Percentiles rank a stretch among this genome's conserved stretches.
phyloP scores from a whole-genome alignment of 2,113 vertebrate genomes.

The Girardinichthys multiradiatus region DNA sequence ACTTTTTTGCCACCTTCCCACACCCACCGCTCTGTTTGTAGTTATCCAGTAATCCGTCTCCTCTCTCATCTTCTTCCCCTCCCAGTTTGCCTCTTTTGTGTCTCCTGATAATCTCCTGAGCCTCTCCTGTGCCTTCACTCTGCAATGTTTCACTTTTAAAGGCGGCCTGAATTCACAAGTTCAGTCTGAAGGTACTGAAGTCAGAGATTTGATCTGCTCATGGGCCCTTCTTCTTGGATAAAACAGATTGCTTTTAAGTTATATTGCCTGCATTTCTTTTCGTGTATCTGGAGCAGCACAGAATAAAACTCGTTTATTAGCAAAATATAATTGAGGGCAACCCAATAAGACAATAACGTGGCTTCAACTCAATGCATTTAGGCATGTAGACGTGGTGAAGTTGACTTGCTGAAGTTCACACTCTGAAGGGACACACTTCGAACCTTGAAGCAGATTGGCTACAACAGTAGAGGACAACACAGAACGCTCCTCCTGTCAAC shows the following conservation, averaged over 20 bases:
- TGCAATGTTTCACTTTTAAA: conserved; percentile 5
- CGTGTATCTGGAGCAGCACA: not conserved
- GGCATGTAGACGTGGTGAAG: not conserved
- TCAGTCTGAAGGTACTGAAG: not conserved
- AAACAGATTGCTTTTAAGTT: not conserved
- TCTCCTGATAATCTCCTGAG: conserved; percentile 8
- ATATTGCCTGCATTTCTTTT: not conserved
- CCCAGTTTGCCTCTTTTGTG: conserved; percentile 27
- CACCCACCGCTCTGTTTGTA: conserved; percentile 58
- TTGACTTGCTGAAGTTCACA: too few species aligned
- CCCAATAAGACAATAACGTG: not conserved
- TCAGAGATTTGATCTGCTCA: conserved; percentile 11
- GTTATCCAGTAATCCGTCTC: conserved; percentile 56
- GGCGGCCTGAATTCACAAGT: not conserved
- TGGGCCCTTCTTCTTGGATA: not conserved
- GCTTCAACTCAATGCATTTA: not conserved
- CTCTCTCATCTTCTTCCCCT: conserved; percentile 27
- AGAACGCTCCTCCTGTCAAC: not conserved
- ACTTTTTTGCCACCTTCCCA: conserved; percentile 28
- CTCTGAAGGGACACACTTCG: not conserved
- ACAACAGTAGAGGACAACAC: not conserved
- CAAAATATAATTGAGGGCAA: not conserved
- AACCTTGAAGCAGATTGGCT: not conserved
- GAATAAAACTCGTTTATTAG: not conserved
- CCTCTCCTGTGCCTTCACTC: conserved; percentile 9